Evolutionary conservation across 2,888 invertebrate genomes (phyloP).

Genomic region (Meiosimyza decipiens): DNA sequence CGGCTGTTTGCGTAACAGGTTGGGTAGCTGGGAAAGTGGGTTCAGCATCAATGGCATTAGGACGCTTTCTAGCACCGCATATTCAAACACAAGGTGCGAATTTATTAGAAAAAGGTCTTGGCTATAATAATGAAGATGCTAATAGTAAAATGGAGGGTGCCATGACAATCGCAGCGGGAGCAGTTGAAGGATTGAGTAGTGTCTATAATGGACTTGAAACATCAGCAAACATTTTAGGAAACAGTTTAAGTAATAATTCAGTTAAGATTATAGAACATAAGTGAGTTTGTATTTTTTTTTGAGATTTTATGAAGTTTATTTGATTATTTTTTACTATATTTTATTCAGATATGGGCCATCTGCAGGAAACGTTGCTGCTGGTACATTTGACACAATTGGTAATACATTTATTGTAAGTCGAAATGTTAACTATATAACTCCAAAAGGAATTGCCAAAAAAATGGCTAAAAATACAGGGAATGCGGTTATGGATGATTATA

Average conservation of each 20-base stretch:
- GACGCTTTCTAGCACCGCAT: conserved; percentile 76
- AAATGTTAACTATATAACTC: conserved; percentile 75
- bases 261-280: conserved; percentile 79
- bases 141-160: conserved; percentile 70
- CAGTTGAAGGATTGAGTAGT: conserved; percentile 77
- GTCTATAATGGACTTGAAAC: conserved; percentile 78
- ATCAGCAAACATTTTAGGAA: conserved; percentile 76
- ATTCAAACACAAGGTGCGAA: conserved; percentile 74
- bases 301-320: background rate
- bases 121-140: conserved; percentile 70
- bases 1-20: conserved; percentile 76
- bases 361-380: conserved; percentile 74
- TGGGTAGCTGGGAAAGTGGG: conserved; percentile 73
- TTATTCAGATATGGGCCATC: conserved; percentile 74
- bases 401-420: conserved; percentile 75
- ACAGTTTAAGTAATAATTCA: conserved; percentile 76
- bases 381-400: conserved; percentile 77
- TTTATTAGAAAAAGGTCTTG: conserved; percentile 70
- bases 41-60: conserved; percentile 75
- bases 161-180: conserved; percentile 77
- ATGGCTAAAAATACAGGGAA: conserved; percentile 74
- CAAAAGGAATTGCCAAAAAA: conserved; percentile 74
- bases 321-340: background rate
- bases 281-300: conserved; percentile 65
- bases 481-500: conserved; percentile 68